Base-by-base conservation (phyloP, 2,888 invertebrate species). In the Lasioglossum calceatum region DNA sequence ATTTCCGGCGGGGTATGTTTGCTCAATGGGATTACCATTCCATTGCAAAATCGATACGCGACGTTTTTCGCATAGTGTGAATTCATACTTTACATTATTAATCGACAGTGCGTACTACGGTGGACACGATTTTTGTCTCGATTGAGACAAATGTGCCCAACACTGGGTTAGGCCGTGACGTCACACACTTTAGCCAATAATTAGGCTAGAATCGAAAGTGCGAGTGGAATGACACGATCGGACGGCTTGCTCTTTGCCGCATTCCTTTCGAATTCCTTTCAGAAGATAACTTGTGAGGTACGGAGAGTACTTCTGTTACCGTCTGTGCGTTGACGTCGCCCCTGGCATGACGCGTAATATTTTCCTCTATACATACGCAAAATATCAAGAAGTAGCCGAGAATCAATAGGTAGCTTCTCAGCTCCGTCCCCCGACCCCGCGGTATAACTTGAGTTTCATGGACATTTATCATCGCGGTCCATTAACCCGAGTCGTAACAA, bases 401-500 rank as follows among this genome's bases (percentile, higher is more conserved):
- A 81, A 90, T 89, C 91, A 91, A 89, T 91, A 89, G 87, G 89
- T 89, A 82, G 91, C 89, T 82, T 75, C 82, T 84, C 78, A 27
- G 27, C 72, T 72, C 64, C 64, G 70, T 77, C 39, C 74, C 64
- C 44, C 42, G 77, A 58, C 67, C 80, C 71, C 72, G 72, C 87
- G 54, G 70, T 73, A 67, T 81, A 86, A 82, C 76, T 82, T 80
- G 44, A 78, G 81, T 79, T 89, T 78, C 87, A 67, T 73, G 81
- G 71, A 54, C 85, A 89, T 87, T 83, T 76, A 87, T 90, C 87
- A 90, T 79, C 71, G 54, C 47, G 72, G 75, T 16, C 81, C 79
- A 77, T 87, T 89, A 87, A 81, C 77, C 75, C 32, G 42, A 71
- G 81, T 79, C 86, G 61, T 79, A 89, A 87, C 86, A 88, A 82